These are phyloP conservation scores for Tragelaphus strepsiceros DNA, from an alignment of 2,113 vertebrate species.

Conservation along the genomic window DNA sequence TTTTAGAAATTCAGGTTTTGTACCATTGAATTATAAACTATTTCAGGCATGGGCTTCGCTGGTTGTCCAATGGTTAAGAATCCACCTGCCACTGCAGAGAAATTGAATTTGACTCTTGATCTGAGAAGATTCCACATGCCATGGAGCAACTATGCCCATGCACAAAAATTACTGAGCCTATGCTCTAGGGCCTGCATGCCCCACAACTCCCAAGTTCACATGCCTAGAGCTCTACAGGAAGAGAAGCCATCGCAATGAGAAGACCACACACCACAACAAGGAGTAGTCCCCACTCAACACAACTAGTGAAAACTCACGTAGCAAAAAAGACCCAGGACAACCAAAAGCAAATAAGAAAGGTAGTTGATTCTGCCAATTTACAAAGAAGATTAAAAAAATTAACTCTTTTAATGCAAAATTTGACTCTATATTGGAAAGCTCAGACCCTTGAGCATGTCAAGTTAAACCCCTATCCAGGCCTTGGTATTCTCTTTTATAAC, in stretches of 20 bases:
- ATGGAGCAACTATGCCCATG: background rate
- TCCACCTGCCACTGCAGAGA: background rate
- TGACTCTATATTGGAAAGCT: background rate
- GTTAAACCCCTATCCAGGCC: background rate
- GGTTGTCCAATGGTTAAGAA: background rate
- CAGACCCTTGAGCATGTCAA: background rate
- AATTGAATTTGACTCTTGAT: background rate
- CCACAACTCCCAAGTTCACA: background rate
- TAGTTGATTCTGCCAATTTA: background rate
- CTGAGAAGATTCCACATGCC: background rate
- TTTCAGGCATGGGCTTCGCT: fast-evolving
- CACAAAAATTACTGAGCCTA: background rate
- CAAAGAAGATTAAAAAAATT: background rate
- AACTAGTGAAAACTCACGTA: fast-evolving
- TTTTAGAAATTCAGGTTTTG: background rate
- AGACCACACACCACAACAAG: background rate
- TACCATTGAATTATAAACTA: background rate
- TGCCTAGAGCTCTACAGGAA: background rate
- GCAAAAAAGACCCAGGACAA: background rate
- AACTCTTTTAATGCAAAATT: background rate
- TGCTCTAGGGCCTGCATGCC: background rate
- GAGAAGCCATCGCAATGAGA: background rate
- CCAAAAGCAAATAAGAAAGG: background rate
- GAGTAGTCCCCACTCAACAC: background rate
- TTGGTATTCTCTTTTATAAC: background rate